Conservation (phyloP, 1,140 invertebrate genomes). For the Mizuhopecten yessoensis region DNA sequence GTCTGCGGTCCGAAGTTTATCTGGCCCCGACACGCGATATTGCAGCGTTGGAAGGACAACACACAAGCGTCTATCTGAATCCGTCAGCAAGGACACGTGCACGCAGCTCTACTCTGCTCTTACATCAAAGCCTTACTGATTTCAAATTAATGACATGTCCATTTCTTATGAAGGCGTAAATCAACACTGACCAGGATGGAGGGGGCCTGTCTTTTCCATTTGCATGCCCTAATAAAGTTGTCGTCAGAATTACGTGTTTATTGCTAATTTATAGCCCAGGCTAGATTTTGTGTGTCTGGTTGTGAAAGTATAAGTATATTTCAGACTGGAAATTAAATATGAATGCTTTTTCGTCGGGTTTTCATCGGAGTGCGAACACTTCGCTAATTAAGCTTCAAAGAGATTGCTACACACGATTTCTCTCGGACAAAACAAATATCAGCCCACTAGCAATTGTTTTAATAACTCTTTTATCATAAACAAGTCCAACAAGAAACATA, state of each 20-base stretch:
- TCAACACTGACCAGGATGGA: conserved; percentile 31
- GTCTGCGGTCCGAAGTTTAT: conserved; percentile 31
- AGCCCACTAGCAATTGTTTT: background rate
- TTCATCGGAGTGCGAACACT: background rate
- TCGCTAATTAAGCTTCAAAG: conserved; percentile 25
- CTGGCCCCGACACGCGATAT: background rate
- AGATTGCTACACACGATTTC: conserved; percentile 3
- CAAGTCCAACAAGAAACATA: background rate
- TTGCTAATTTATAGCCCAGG: background rate
- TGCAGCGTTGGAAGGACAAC: background rate
- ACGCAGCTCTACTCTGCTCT: background rate
- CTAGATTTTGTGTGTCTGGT: conserved; percentile 16
- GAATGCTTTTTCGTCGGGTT: conserved; percentile 25
- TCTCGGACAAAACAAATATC: conserved; percentile 18
- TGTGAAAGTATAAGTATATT: conserved; percentile 36
- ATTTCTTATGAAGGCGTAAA: conserved; percentile 28
- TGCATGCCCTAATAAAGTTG: background rate
- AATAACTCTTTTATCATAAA: background rate
- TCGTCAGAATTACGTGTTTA: background rate
- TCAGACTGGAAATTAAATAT: conserved; percentile 39
- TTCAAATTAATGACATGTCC: conserved; percentile 28
- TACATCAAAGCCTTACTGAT: conserved; percentile 27
- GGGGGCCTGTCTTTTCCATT: background rate
- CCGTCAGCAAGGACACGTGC: background rate
- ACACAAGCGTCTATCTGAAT: background rate